Percentiles rank a stretch among this genome's conserved stretches.
Conservation (phyloP, 2,888 invertebrate genomes). For the Amphipyra berbera region DNA sequence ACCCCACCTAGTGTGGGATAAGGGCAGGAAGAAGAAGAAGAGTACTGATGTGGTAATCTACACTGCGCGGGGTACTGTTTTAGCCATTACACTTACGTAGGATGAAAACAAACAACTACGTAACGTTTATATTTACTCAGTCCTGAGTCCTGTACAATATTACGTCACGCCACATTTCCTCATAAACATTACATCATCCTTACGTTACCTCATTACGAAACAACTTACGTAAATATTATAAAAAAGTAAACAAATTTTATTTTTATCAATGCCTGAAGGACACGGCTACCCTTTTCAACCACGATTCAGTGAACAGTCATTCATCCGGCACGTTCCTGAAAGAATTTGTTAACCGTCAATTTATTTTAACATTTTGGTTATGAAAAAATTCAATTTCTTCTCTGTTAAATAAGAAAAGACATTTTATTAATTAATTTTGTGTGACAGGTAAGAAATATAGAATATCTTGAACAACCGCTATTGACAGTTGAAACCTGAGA, state of each 20-base stretch:
- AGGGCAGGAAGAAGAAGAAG: too few relatives aligned
- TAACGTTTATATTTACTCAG: neutral
- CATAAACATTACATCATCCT: constrained; percentile 15
- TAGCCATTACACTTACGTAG: too few relatives aligned
- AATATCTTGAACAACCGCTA: too few relatives aligned
- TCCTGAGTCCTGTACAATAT: neutral
- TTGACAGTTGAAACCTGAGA: too few relatives aligned
- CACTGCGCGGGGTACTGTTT: too few relatives aligned
- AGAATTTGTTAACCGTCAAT: constrained; percentile 47
- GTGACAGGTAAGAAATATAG: neutral
- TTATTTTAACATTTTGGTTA: constrained; percentile 35
- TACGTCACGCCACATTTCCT: constrained; percentile 4
- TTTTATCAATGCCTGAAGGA: constrained; percentile 49
- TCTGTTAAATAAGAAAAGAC: constrained; percentile 1
- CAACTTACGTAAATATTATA: constrained; percentile 16
- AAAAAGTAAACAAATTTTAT: constrained; percentile 32
- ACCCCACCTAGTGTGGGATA: too few relatives aligned
- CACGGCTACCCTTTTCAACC: constrained; percentile 49
- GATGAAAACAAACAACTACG: too few relatives aligned
- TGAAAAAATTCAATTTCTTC: constrained; percentile 26
- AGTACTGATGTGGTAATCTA: too few relatives aligned
- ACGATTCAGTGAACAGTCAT: constrained; percentile 45
- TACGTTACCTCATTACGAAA: constrained; percentile 40
- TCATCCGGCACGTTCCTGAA: constrained; percentile 33
- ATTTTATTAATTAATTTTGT: constrained; percentile 32